Evolutionary conservation across 2,113 vertebrate species (phyloP).

Genomic region (Zosterops borbonicus): DNA sequence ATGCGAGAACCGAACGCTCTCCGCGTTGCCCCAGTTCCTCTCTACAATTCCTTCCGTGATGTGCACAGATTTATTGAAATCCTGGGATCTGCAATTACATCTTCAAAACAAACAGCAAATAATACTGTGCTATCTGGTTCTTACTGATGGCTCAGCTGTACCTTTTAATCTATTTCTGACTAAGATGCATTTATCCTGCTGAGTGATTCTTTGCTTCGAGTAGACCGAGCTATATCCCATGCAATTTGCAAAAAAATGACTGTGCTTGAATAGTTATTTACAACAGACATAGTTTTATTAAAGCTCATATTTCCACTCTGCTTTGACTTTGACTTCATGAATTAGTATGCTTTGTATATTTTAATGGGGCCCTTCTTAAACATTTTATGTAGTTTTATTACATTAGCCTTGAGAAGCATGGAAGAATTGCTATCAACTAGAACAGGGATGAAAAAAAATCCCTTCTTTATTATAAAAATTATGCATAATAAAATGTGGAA

Average conservation of each 20-base stretch:
- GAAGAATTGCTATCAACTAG: constrained; percentile 39
- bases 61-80: constrained; percentile 84
- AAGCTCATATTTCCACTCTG: constrained; percentile 61
- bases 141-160: constrained; percentile 39
- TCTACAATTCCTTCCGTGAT: constrained; percentile 94
- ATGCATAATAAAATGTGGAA: constrained; percentile 30
- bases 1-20: constrained; percentile 87
- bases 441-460: constrained; percentile 18
- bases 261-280: constrained; percentile 65
- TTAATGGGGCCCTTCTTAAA: constrained; percentile 64
- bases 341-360: constrained; percentile 62
- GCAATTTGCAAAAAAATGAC: constrained; percentile 59
- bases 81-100: constrained; percentile 75
- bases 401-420: constrained; percentile 36
- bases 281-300: constrained; percentile 64
- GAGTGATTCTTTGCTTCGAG: constrained; percentile 40
- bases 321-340: constrained; percentile 57
- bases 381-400: constrained; percentile 49
- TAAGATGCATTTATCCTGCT: constrained; percentile 57
- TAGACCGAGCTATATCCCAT: constrained; percentile 12
- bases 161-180: constrained; percentile 61
- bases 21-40: constrained; percentile 87
- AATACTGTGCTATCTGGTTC: background rate
- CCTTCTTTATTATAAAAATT: constrained; percentile 42
- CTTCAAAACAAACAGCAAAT: constrained; percentile 54